Evolutionary conservation across 30 jellyfish, hydroid and myxozoan genomes (phyloP).

Genomic region (Turritopsis dohrnii): DNA sequence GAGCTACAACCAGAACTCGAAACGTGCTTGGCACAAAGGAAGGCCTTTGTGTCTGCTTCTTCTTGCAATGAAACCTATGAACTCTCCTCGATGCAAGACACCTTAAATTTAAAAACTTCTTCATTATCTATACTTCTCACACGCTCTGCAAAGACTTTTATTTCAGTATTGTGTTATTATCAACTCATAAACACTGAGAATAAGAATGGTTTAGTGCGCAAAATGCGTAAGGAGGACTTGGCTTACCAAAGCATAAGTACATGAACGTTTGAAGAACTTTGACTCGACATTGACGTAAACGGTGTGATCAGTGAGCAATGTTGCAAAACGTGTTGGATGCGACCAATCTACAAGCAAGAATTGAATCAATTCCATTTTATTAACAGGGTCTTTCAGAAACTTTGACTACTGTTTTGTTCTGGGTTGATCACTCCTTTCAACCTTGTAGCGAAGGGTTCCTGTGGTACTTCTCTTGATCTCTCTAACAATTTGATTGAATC

Average conservation of each 20-base stretch:
- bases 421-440: slow-evolving; percentile 34
- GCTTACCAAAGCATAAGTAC: neutral
- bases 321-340: neutral
- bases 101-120: neutral
- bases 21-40: neutral
- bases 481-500: slow-evolving; percentile 10
- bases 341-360: slow-evolving; percentile 39
- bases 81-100: neutral
- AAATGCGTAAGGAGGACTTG: neutral
- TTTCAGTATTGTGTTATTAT: neutral
- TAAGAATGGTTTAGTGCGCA: no score
- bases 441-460: slow-evolving; percentile 11
- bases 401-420: slow-evolving; percentile 36
- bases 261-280: neutral
- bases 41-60: neutral
- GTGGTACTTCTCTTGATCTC: neutral
- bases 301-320: neutral
- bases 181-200: no score
- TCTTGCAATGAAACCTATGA: neutral
- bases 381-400: slow-evolving; percentile 21
- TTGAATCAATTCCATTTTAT: slow-evolving; percentile 19
- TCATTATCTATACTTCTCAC: neutral
- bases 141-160: no score
- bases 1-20: neutral
- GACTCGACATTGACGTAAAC: slow-evolving; percentile 27